Percentiles rank a stretch among this genome's conserved stretches.
phyloP scores from a whole-genome alignment of 1,140 invertebrate genomes.

The Lucilia cuprina region DNA sequence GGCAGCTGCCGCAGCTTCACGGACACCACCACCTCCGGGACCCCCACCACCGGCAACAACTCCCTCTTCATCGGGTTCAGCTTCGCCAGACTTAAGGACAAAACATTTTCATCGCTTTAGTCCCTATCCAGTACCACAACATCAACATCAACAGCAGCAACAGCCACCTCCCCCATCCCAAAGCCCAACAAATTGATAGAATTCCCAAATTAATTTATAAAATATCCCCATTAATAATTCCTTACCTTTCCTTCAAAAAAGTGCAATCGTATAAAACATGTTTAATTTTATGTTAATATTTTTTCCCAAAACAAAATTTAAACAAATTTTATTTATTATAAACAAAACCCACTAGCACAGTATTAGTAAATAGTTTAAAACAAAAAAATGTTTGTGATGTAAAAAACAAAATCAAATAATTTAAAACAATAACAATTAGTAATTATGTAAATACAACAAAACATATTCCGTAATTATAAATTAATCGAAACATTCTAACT shows the following conservation, averaged over 20 bases:
- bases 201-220: not conserved
- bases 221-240: not conserved
- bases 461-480: not conserved
- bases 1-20: slow-evolving; percentile 42
- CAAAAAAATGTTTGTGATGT: not conserved
- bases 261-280: slow-evolving; percentile 13
- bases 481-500: not conserved
- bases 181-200: slow-evolving; percentile 29
- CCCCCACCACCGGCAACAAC: slow-evolving; percentile 43
- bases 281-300: not conserved
- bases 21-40: slow-evolving; percentile 42
- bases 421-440: not conserved
- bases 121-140: slow-evolving; percentile 60
- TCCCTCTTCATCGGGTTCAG: slow-evolving; percentile 40
- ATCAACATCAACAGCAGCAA: slow-evolving; percentile 39
- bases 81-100: slow-evolving; percentile 56
- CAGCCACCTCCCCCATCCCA: slow-evolving; percentile 29
- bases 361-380: not conserved
- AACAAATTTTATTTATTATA: not conserved
- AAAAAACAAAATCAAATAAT: not conserved
- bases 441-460: not conserved
- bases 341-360: not conserved
- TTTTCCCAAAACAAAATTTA: not conserved
- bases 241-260: not conserved
- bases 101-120: slow-evolving; percentile 61